Evolutionary conservation across 2,797 vertebrate species (phyloP).

Genomic region (Philypnodon macrostomus): DNA sequence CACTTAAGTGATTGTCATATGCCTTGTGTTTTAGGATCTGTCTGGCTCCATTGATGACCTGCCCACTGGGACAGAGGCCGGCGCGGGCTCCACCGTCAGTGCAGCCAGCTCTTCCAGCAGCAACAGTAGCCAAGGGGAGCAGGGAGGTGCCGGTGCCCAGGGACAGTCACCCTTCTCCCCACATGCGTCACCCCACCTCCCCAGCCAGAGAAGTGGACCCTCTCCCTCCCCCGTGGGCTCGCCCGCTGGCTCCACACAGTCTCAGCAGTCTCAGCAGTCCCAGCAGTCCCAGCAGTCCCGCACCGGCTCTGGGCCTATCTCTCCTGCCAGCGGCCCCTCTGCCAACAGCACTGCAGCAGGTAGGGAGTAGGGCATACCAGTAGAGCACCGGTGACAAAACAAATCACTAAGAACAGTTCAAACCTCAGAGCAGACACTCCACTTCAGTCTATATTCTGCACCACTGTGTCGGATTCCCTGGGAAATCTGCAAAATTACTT

Average conservation of each 20-base stretch:
- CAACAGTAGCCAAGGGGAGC: conserved; percentile 86
- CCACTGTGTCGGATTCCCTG: conserved; percentile 37
- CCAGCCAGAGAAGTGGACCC: conserved; percentile 86
- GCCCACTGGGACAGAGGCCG: conserved; percentile 90
- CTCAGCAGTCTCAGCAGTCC: conserved; percentile 91
- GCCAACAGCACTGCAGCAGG: conserved; percentile 80
- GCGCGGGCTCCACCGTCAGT: conserved; percentile 84
- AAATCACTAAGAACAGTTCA: conserved; percentile 29
- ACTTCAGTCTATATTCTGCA: conserved; percentile 25
- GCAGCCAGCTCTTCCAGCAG: conserved; percentile 84
- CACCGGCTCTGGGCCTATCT: conserved; percentile 90
- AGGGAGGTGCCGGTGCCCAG: conserved; percentile 79
- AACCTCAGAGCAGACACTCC: conserved; percentile 15
- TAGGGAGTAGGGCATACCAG: conserved; percentile 49
- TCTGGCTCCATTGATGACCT: conserved; percentile 95
- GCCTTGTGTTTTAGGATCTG: conserved; percentile 82
- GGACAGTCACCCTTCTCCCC: conserved; percentile 93
- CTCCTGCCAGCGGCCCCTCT: conserved; percentile 81
- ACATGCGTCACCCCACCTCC: conserved; percentile 88
- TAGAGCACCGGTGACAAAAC: conserved; percentile 18
- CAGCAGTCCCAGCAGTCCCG: conserved; percentile 93
- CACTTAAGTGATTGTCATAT: conserved; percentile 30
- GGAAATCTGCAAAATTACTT: conserved; percentile 50
- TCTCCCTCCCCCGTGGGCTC: conserved; percentile 92
- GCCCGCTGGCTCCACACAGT: conserved; percentile 89